Conservation (phyloP, 1,140 invertebrate species). For the Drosophila pruinosa region DNA sequence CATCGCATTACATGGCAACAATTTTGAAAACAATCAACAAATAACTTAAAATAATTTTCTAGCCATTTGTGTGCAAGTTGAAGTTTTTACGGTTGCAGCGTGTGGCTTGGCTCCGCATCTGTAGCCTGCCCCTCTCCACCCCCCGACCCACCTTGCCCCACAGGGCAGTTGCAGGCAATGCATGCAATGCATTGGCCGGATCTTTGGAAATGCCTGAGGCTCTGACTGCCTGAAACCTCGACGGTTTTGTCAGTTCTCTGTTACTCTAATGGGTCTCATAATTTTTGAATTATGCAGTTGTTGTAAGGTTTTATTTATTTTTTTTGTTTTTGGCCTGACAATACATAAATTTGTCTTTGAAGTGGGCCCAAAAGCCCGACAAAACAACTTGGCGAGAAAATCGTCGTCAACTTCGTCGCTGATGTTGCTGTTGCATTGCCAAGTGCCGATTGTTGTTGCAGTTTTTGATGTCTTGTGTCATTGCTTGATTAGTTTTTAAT, state of each 20-base stretch:
- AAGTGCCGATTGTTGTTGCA: slow-evolving; percentile 39
- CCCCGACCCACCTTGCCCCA: background rate
- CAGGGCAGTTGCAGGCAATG: background rate
- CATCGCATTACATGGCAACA: slow-evolving; percentile 64
- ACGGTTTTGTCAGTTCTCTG: slow-evolving; percentile 47
- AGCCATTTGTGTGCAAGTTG: slow-evolving; percentile 49
- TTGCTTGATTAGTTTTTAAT: slow-evolving; percentile 80
- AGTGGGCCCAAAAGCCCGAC: slow-evolving; percentile 64
- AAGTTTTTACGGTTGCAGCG: slow-evolving; percentile 55
- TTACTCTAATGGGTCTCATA: slow-evolving; percentile 64
- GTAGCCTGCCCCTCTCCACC: background rate
- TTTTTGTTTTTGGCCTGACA: slow-evolving; percentile 58
- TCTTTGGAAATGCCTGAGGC: slow-evolving; percentile 46
- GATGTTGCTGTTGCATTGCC: slow-evolving; percentile 49
- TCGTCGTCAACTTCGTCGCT: slow-evolving; percentile 37
- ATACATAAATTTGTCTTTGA: slow-evolving; percentile 79
- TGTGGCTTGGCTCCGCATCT: slow-evolving; percentile 32
- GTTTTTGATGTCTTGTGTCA: slow-evolving; percentile 65
- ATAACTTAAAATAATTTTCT: slow-evolving; percentile 52
- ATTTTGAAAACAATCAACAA: slow-evolving; percentile 60
- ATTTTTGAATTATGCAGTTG: slow-evolving; percentile 70
- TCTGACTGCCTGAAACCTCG: slow-evolving; percentile 27
- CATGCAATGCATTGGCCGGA: slow-evolving; percentile 24
- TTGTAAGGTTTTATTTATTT: slow-evolving; percentile 39
- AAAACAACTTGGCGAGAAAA: slow-evolving; percentile 42